Conservation (phyloP, 2,888 invertebrate genomes). For the Aporophyla nigra region DNA sequence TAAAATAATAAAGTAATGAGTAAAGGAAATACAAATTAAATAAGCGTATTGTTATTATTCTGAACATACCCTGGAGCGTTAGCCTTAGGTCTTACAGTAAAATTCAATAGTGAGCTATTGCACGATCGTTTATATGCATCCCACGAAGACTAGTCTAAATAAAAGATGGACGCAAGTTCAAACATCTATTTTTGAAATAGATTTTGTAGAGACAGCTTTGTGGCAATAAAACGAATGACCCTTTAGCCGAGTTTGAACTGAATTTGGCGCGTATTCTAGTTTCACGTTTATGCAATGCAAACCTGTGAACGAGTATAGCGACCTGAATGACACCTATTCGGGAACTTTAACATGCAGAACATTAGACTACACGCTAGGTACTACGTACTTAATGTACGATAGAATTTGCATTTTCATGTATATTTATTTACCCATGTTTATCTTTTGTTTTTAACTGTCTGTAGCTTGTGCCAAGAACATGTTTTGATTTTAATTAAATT, state of each 20-base stretch:
- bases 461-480: constrained; percentile 11
- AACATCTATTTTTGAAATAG: constrained; percentile 28
- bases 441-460: neutral
- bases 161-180: constrained; percentile 29
- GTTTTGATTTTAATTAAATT: neutral
- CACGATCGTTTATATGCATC: constrained; percentile 2
- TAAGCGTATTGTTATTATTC: constrained; percentile 18
- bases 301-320: constrained; percentile 31
- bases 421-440: constrained; percentile 20
- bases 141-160: constrained; percentile 5
- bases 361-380: constrained; percentile 4
- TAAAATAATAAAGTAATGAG: constrained; percentile 38
- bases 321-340: constrained; percentile 41
- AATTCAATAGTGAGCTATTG: neutral
- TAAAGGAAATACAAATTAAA: constrained; percentile 5
- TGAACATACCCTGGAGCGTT: neutral
- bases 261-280: constrained; percentile 30
- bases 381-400: neutral
- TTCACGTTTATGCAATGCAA: constrained; percentile 31
- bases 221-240: constrained; percentile 23
- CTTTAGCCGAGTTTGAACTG: constrained; percentile 5
- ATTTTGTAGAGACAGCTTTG: constrained; percentile 16
- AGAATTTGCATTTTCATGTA: constrained; percentile 1
- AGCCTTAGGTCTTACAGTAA: neutral
- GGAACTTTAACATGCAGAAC: constrained; percentile 8